Conservation (phyloP, 2,797 vertebrate species). For the Anomalospiza imberbis region DNA sequence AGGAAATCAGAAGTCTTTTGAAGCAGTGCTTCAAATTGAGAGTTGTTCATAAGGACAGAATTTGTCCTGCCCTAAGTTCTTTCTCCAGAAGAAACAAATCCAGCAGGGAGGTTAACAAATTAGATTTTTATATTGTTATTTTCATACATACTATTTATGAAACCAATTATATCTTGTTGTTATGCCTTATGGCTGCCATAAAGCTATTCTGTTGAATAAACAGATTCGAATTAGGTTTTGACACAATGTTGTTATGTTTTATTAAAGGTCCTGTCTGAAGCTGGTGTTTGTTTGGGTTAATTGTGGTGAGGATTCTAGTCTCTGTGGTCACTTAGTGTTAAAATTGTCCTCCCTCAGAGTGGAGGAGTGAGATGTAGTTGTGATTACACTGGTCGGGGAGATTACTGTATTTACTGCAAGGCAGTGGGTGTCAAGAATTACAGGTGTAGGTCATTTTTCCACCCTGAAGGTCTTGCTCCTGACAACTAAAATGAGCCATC, state of each 20-base stretch:
- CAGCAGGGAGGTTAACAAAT: background rate
- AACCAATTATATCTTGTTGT: background rate
- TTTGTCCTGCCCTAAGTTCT: background rate
- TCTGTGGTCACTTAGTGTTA: background rate
- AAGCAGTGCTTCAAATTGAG: background rate
- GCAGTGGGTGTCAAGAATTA: background rate
- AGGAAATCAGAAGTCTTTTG: background rate
- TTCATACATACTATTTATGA: background rate
- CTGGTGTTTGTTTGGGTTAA: background rate
- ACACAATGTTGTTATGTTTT: background rate
- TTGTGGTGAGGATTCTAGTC: background rate
- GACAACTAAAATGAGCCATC: background rate
- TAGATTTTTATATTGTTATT: background rate
- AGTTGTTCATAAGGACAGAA: background rate
- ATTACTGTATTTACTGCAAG: background rate
- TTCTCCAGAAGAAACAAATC: background rate
- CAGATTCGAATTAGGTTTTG: background rate
- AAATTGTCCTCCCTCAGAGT: background rate
- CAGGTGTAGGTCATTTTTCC: background rate
- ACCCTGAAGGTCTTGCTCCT: background rate
- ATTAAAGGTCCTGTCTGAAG: background rate
- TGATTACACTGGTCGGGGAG: background rate
- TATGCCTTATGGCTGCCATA: background rate
- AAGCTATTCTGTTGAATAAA: conserved; percentile 6
- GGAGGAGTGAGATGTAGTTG: background rate